Evolutionary conservation across 2,797 vertebrate genomes (phyloP).

Genomic region (Anguilla anguilla): DNA sequence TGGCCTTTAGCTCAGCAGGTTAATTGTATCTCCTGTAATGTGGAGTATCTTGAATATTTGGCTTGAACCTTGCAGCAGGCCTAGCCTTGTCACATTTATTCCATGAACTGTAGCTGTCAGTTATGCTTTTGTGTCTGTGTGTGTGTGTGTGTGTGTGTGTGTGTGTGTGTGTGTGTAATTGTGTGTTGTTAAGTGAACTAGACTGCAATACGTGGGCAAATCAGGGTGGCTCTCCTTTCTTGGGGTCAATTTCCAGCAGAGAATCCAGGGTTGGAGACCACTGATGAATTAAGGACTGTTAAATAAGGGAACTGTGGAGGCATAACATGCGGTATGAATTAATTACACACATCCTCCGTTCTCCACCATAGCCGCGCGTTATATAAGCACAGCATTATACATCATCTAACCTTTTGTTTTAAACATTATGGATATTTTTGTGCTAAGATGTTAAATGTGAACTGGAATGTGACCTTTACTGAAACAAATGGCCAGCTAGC

Average conservation of each 20-base stretch:
- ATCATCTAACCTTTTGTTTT: constrained; percentile 2
- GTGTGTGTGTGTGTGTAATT: neutral
- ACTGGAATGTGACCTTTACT: neutral
- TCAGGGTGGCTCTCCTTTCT: neutral
- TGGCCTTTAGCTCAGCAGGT: too few relatives aligned
- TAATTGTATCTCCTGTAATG: too few relatives aligned
- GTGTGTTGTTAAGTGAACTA: neutral
- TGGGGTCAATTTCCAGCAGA: neutral
- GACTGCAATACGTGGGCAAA: neutral
- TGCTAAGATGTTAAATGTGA: neutral
- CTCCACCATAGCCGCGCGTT: neutral
- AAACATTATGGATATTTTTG: neutral
- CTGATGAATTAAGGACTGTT: neutral
- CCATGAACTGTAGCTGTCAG: too few relatives aligned
- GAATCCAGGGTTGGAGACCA: neutral
- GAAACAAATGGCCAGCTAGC: neutral
- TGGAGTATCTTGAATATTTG: too few relatives aligned
- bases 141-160: too few relatives aligned
- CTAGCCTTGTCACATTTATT: too few relatives aligned
- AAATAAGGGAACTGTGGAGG: neutral
- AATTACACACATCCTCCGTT: neutral
- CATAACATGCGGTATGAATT: neutral
- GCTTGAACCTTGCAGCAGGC: too few relatives aligned
- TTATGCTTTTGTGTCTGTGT: neutral
- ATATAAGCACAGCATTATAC: neutral